Base-by-base conservation (phyloP, 1,140 invertebrate species). In the Leguminivora glycinivorella region DNA sequence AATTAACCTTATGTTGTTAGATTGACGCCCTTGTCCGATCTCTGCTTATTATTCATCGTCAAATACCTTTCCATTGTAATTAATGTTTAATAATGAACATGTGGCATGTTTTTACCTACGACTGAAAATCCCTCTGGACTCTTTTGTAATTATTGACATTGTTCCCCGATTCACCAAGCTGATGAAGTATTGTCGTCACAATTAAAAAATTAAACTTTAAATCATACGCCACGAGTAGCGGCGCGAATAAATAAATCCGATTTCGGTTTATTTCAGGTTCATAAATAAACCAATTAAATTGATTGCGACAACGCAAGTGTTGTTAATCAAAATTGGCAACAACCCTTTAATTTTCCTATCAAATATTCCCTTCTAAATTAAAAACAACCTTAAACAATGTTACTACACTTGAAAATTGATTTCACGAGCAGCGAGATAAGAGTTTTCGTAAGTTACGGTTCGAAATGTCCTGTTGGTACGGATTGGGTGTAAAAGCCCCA, bases 271-370 rank as follows among this genome's bases (percentile, higher is more conserved):
- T 60, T 60, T 60, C 56, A 25, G 25, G 58, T 9, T 31, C 25
- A 63, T 63, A 63, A 63, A 63, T 71, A 75, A 79, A 78, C 73
- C 82, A 87, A 84, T 87, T 85, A 82, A 83, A 82, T 74, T 84
- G 77, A 85, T 84, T 84, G 81, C 81, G 83, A 77, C 77, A 72
- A 80, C 72, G 70, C 77, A 80, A 79, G 72, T 60, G 56, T 77
- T 75, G 77, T 82, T 82, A 82, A 83, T 83, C 78, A 80, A 84
- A 82, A 81, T 29, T 52, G 47, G 7, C 5, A 52, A 10, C 7
- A 22, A 52, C 19, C 17, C 47, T 43, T 43, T n/a, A 52, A 5
- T 52, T 22, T 3, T 52, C n/a, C 2, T 17, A 52, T 9, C 17
- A 2, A 38, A 9, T 2, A 5, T 52, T 52, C 22, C 19, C 4